Evolutionary conservation across 2,888 invertebrate genomes (phyloP).

Genomic region (Cenopis cana): DNA sequence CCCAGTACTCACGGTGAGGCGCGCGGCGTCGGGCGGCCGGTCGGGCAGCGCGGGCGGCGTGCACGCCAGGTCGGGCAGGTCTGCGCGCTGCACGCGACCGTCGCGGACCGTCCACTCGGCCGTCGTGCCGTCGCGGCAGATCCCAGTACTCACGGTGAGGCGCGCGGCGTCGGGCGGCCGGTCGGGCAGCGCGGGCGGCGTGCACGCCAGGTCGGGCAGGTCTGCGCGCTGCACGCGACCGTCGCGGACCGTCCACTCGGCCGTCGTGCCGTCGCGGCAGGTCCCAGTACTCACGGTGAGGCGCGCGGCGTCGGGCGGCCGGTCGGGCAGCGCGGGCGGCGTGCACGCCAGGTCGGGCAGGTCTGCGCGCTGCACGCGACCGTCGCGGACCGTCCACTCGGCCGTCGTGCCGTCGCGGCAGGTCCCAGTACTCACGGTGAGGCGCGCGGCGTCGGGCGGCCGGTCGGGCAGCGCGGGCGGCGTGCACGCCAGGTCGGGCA

Average conservation of each 20-base stretch:
- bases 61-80: too few relatives aligned
- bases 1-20: too few relatives aligned
- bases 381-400: too few relatives aligned
- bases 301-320: conserved; percentile 49
- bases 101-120: too few relatives aligned
- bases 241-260: too few relatives aligned
- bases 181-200: conserved; percentile 67
- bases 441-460: conserved; percentile 55
- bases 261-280: too few relatives aligned
- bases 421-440: conserved; percentile 65
- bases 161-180: conserved; percentile 55
- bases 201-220: conserved; percentile 59
- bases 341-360: conserved; percentile 19
- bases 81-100: too few relatives aligned
- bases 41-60: too few relatives aligned
- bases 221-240: conserved; percentile 62
- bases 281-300: conserved; percentile 61
- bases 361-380: conserved; percentile 17
- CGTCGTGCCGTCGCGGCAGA: too few relatives aligned
- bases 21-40: too few relatives aligned
- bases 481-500: conserved; percentile 58
- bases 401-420: too few relatives aligned
- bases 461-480: conserved; percentile 65
- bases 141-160: conserved; percentile 61
- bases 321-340: conserved; percentile 61